phyloP scores from a whole-genome alignment of 2,797 vertebrate genomes.

The Pangasius sanitwongsei region DNA sequence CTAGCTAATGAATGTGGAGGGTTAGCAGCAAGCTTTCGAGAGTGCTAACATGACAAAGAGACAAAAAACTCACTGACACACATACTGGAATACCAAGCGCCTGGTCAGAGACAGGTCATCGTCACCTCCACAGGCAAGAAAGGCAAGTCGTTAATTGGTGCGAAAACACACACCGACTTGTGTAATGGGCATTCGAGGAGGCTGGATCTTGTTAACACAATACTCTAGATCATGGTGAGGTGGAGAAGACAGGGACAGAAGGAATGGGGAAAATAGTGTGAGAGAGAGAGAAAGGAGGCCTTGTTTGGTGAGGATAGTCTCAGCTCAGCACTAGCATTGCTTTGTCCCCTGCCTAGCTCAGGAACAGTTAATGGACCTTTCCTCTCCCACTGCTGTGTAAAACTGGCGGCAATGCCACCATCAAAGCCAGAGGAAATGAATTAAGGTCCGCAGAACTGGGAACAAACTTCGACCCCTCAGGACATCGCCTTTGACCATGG shows the following conservation, averaged over 20 bases:
- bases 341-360: constrained; percentile 63
- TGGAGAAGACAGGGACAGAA: constrained; percentile 57
- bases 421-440: constrained; percentile 71
- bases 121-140: constrained; percentile 71
- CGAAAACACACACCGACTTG: constrained; percentile 68
- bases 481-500: constrained; percentile 9
- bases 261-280: no score
- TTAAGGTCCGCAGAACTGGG: constrained; percentile 56
- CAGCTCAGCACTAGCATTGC: constrained; percentile 53
- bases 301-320: constrained; percentile 70
- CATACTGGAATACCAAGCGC: constrained; percentile 43
- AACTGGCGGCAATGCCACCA: constrained; percentile 57
- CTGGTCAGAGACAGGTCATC: constrained; percentile 68
- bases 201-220: constrained; percentile 72
- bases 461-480: constrained; percentile 18
- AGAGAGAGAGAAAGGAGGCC: constrained; percentile 48
- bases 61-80: constrained; percentile 13
- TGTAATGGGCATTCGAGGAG: constrained; percentile 65
- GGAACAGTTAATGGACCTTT: constrained; percentile 38
- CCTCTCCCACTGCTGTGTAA: constrained; percentile 62
- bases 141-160: constrained; percentile 78
- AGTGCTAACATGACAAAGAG: constrained; percentile 53
- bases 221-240: constrained; percentile 69
- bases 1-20: constrained; percentile 68
- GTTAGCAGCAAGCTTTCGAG: constrained; percentile 58